Evolutionary conservation across 2,888 invertebrate species (phyloP), one percentile per base, ranked within the genome.

Genomic region (Mallateleia sp.): DNA sequence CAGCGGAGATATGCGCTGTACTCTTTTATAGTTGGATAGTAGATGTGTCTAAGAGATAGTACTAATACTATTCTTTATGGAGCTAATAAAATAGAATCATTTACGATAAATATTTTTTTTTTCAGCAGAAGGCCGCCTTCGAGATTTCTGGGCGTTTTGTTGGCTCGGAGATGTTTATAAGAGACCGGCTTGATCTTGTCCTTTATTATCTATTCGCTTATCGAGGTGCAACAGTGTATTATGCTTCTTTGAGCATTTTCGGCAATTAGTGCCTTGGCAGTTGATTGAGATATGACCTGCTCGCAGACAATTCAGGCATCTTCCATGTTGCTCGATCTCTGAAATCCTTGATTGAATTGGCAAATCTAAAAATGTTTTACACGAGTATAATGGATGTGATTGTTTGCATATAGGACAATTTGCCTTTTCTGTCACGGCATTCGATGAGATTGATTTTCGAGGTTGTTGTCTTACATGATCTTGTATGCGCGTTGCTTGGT

Each of bases 301-400:
- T 28, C 67, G 72, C 11, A 84, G 66, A 22, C 78, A 84, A 58
- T 84, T 84, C 4, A 84, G 38, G 28, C 84, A 84, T 20, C 66
- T 28, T 32, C 66, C 66, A 4, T 66, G 66, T 8, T 25, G 18
- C 32, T 84, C 79, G 1, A 52, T 58, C 32, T 72, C 67, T 18
- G 50, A 24, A 25, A 84, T 47, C 18, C 78, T 20, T n/a, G 20
- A 8, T 1, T 38, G 32, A 38, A 66, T 32, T 25, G 78, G 20
- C 15, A 78, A 56, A 24, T 50, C 54, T 1, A 78, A 28, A 45
- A 84, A 84, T 2, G 18, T 18, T 47, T 72, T 72, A 38, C 84
- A 78, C 11, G 54, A 47, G 28, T 54, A 84, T 20, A 78, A 20
- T 20, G 71, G 25, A 42, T 78, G 78, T 22, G 42, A 20, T 7